These are phyloP conservation scores for Philaenus spumarius DNA, from an alignment of 1,140 invertebrate species.

Conservation along the genomic window DNA sequence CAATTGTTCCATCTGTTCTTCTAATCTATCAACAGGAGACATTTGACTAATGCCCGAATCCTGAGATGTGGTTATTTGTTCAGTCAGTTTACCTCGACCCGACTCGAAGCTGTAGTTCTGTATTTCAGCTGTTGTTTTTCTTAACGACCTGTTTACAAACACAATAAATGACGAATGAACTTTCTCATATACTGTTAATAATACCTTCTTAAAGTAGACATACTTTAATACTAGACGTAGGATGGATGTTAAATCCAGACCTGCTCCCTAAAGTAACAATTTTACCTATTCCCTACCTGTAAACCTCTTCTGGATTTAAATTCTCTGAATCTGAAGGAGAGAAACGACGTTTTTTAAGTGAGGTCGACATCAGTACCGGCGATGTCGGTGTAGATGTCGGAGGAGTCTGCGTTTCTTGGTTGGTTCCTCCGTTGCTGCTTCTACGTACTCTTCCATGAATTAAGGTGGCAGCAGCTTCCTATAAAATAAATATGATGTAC, in stretches of 20 bases:
- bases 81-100: constrained; percentile 38
- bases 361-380: constrained; percentile 17
- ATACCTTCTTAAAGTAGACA: no score
- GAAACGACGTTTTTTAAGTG: neutral
- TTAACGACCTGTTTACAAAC: constrained; percentile 54
- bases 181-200: no score
- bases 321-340: constrained; percentile 50
- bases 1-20: constrained; percentile 49
- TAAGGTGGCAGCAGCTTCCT: constrained; percentile 74
- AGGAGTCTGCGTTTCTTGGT: constrained; percentile 12
- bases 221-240: no score
- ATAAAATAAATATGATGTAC: no score
- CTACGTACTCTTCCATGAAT: constrained; percentile 71
- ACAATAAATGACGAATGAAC: neutral
- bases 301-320: constrained; percentile 78
- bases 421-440: constrained; percentile 16
- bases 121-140: constrained; percentile 89
- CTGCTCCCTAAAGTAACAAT: no score
- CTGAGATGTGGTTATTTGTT: constrained; percentile 72
- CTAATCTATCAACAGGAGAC: constrained; percentile 51
- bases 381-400: constrained; percentile 20
- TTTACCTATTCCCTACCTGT: constrained; percentile 49
- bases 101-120: constrained; percentile 75
- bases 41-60: constrained; percentile 85
- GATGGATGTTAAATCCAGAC: no score